These are phyloP conservation scores for Acronicta alni DNA, from an alignment of 2,888 invertebrate species.

Conservation along the genomic window DNA sequence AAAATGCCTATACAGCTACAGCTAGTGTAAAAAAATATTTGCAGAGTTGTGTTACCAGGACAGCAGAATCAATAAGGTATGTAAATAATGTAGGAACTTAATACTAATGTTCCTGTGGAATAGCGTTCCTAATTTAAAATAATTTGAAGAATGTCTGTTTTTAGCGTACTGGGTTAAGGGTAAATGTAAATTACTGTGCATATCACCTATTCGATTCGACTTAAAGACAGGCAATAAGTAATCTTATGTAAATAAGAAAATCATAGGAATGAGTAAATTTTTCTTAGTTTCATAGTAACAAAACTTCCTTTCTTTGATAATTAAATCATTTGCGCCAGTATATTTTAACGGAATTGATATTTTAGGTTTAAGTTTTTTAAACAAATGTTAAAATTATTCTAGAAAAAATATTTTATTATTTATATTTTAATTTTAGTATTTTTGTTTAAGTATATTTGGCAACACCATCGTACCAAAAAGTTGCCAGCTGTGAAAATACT, in stretches of 20 bases:
- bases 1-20: too few species aligned
- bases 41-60: constrained; percentile 4
- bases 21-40: background rate
- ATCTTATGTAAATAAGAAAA: background rate
- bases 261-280: background rate
- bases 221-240: background rate
- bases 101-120: constrained; percentile 50
- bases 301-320: too few species aligned
- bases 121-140: constrained; percentile 36
- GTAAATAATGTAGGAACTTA: constrained; percentile 1
- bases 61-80: constrained; percentile 6
- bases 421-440: constrained; percentile 16
- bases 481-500: constrained; percentile 19
- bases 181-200: background rate
- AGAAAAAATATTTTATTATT: constrained; percentile 8
- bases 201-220: background rate
- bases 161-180: background rate
- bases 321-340: constrained; percentile 10
- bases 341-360: constrained; percentile 10
- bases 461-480: constrained; percentile 3
- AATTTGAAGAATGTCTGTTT: background rate
- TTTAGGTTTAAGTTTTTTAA: constrained; percentile 6
- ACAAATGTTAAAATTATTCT: constrained; percentile 5
- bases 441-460: constrained; percentile 5
- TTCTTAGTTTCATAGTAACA: constrained; percentile 2